Percentiles rank a stretch among this genome's conserved stretches.
Evolutionary conservation across 1,140 invertebrate genomes (phyloP).

Genomic region (Alviniconcha marisindica): DNA sequence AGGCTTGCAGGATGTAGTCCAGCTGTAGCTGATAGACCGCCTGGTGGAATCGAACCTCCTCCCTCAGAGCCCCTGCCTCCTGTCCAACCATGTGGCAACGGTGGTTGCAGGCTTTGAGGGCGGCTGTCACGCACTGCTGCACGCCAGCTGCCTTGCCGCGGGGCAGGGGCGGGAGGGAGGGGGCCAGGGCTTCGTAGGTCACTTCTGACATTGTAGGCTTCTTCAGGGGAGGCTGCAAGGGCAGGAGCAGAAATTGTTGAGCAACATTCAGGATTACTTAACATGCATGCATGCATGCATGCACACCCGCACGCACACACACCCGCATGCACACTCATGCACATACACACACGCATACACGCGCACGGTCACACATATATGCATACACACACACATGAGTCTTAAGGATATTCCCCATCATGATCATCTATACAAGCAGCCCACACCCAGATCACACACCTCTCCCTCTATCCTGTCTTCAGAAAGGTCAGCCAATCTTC

Average conservation of each 20-base stretch:
- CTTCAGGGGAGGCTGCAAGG: constrained; percentile 60
- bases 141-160: constrained; percentile 54
- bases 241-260: not conserved
- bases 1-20: constrained; percentile 60
- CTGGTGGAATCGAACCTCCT: constrained; percentile 68
- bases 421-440: too few species aligned
- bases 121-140: constrained; percentile 51
- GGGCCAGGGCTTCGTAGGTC: constrained; percentile 57
- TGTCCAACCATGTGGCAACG: constrained; percentile 55
- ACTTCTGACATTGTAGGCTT: constrained; percentile 61
- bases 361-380: too few species aligned
- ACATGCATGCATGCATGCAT: too few species aligned
- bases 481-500: too few species aligned
- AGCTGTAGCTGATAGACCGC: constrained; percentile 64
- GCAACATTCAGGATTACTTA: too few species aligned
- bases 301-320: too few species aligned
- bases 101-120: constrained; percentile 65
- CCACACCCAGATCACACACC: too few species aligned
- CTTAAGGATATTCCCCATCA: too few species aligned
- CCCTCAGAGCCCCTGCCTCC: constrained; percentile 60
- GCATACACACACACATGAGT: too few species aligned
- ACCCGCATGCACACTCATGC: too few species aligned
- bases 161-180: constrained; percentile 55
- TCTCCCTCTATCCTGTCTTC: too few species aligned
- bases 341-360: too few species aligned